Conservation (phyloP, 2,113 vertebrate genomes). For the Platichthys stellatus region DNA sequence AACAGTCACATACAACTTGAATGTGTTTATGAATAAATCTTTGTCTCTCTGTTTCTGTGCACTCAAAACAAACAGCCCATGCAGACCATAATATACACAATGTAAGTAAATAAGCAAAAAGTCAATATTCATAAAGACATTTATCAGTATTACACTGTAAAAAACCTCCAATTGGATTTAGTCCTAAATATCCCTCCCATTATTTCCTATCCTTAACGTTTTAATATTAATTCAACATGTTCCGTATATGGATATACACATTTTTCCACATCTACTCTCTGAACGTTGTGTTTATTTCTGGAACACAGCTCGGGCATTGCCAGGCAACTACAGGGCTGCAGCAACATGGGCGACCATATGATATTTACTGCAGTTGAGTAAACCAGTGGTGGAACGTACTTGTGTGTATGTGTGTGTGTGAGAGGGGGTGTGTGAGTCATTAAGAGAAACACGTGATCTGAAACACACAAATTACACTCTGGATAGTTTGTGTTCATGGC, state of each 20-base stretch:
- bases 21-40: no score
- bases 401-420: background rate
- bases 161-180: background rate
- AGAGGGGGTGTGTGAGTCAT: background rate
- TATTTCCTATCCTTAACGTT: background rate
- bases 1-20: slow-evolving; percentile 28
- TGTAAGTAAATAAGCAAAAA: background rate
- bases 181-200: background rate
- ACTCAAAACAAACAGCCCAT: no score
- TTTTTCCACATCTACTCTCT: slow-evolving; percentile 15
- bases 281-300: slow-evolving; percentile 47
- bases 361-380: slow-evolving; percentile 1
- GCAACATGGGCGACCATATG: slow-evolving; percentile 5
- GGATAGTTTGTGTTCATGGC: background rate
- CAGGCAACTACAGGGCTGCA: slow-evolving; percentile 47
- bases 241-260: background rate
- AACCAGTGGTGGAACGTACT: background rate
- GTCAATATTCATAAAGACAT: background rate
- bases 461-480: background rate
- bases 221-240: background rate
- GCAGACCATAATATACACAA: background rate
- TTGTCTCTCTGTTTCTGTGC: no score
- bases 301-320: slow-evolving; percentile 48
- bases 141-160: background rate
- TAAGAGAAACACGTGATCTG: background rate